Evolutionary conservation across 2,797 vertebrate species (phyloP), one percentile per base, ranked within the genome.

Genomic region (Acropternis orthonyx): DNA sequence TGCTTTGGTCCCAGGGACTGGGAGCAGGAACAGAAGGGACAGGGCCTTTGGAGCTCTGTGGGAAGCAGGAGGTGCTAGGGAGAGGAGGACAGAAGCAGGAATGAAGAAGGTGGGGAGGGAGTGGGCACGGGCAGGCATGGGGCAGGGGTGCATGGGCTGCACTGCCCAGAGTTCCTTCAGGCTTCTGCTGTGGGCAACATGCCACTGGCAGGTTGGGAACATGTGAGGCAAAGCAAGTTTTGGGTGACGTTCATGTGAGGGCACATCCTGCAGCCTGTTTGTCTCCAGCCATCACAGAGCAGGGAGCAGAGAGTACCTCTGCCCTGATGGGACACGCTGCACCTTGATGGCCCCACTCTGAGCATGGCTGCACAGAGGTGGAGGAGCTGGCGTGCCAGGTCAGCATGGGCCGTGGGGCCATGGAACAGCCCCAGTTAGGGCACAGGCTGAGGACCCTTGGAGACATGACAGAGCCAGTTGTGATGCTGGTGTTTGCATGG

Each of bases 321-420:
- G 28, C 75, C 58, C 26, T 6, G 2, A n/a, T 1, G 48, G 52
- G 76, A 49, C 4, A 30, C 0, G 20, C 58, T 43, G 62, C 37
- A 26, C n/a, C 5, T 8, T 0, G 0, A 27, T 3, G 41, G 69
- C 52, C 22, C 16, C 0, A 0, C 26, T 39, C 54, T 5, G 20
- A 71, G 44, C 22, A 4, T 5, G 7, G 24, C 39, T 34, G 55
- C 2, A 3, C 39, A 39, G 37, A 43, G 36, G 30, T 16, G 19
- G 48, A 59, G 39, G 49, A 72, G 17, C 5, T 2, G 2, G 24
- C 1, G 18, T 28, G 58, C 34, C 10, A 1, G 19, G 55, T n/a
- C 55, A 80, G 37, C 32, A 39, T 2, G 19, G 58, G 36, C 21
- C 2, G 2, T 23, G 4, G 7, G 51, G 24, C 24, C 11, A 14